phyloP scores from a whole-genome alignment of 2,797 vertebrate species.

The Miichthys miiuy region DNA sequence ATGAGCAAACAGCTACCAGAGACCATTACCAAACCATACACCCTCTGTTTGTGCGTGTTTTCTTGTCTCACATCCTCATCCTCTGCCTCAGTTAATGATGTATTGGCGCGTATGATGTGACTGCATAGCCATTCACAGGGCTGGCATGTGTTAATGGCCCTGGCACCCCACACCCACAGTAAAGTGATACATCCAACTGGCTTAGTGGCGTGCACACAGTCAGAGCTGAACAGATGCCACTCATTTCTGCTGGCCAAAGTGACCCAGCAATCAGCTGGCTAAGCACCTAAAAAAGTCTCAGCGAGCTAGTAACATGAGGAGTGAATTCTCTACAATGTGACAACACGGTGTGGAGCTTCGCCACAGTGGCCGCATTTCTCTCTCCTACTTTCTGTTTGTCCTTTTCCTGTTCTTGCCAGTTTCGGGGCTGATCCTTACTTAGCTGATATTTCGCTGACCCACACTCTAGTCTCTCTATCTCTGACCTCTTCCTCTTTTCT shows the following conservation, averaged over 20 bases:
- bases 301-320: slow-evolving; percentile 61
- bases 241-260: slow-evolving; percentile 71
- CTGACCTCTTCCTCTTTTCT: slow-evolving; percentile 16
- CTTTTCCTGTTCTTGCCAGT: slow-evolving; percentile 47
- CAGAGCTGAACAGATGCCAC: slow-evolving; percentile 74
- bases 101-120: slow-evolving; percentile 52
- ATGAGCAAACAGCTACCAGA: slow-evolving; percentile 35
- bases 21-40: slow-evolving; percentile 9
- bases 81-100: slow-evolving; percentile 64
- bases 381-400: slow-evolving; percentile 47
- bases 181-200: slow-evolving; percentile 75
- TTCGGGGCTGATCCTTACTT: slow-evolving; percentile 31
- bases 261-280: slow-evolving; percentile 74
- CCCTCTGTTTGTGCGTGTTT: slow-evolving; percentile 5
- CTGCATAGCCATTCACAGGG: slow-evolving; percentile 51
- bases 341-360: slow-evolving; percentile 41
- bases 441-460: slow-evolving; percentile 50
- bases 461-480: slow-evolving; percentile 3
- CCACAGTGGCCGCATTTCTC: slow-evolving; percentile 32
- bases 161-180: slow-evolving; percentile 59
- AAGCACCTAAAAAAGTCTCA: slow-evolving; percentile 66
- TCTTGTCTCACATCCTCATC: slow-evolving; percentile 36
- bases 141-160: slow-evolving; percentile 72
- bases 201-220: slow-evolving; percentile 51
- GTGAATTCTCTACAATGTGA: slow-evolving; percentile 51